Conservation (phyloP, 2,797 vertebrate genomes). For the Gouania willdenowi region DNA sequence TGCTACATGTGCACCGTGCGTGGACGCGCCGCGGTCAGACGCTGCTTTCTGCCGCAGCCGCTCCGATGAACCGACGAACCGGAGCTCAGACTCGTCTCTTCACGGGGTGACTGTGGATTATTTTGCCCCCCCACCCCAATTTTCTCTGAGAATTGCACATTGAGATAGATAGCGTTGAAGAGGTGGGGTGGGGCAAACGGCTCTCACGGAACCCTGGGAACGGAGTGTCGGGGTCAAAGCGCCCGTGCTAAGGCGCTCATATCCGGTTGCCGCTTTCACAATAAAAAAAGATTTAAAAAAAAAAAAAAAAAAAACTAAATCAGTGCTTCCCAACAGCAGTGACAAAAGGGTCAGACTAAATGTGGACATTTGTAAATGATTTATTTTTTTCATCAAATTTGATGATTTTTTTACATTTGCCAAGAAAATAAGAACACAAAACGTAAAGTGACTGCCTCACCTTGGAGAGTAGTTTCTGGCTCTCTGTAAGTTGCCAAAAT, state of each 20-base stretch:
- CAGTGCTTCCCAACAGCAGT: too few relatives aligned
- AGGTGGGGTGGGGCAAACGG: conserved; percentile 88
- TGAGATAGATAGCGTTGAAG: conserved; percentile 75
- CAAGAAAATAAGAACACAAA: too few relatives aligned
- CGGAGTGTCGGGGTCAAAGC: conserved; percentile 46
- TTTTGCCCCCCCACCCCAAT: conserved; percentile 62
- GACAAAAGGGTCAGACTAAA: too few relatives aligned
- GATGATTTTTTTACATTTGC: too few relatives aligned
- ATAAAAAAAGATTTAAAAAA: too few relatives aligned
- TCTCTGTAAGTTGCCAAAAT: too few relatives aligned
- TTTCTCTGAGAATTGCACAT: conserved; percentile 73
- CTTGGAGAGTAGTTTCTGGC: too few relatives aligned
- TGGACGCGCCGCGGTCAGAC: conserved; percentile 70
- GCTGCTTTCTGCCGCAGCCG: conserved; percentile 34
- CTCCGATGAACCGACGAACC: conserved; percentile 37
- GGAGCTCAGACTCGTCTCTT: conserved; percentile 42
- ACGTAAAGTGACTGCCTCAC: too few relatives aligned
- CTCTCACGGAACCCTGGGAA: conserved; percentile 87
- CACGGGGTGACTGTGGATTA: conserved; percentile 59
- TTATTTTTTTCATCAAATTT: too few relatives aligned
- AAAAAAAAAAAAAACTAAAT: too few relatives aligned
- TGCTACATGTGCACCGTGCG: conserved; percentile 75
- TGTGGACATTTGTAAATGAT: too few relatives aligned
- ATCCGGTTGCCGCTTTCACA: conserved; percentile 34
- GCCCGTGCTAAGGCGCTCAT: neutral